A percentile compares a stretch with the other conserved stretches of the same genome.
phyloP scores from a whole-genome alignment of 37 sponge, comb jelly and placozoan species.

The Ephydatia muelleri region DNA sequence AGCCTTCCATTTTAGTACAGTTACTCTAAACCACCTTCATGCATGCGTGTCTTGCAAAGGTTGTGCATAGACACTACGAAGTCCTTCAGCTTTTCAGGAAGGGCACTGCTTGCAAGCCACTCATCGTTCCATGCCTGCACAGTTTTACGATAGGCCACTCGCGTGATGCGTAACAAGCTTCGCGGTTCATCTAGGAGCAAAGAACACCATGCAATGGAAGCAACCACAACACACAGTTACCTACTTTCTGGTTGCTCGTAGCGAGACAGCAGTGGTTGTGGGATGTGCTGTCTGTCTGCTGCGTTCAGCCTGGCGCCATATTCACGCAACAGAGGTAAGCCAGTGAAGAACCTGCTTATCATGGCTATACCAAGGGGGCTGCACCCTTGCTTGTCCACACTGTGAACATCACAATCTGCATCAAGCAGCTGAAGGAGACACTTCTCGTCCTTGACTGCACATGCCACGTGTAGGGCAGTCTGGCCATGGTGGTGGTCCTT shows the following conservation, averaged over 20 bases:
- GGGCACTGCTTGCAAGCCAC: neutral
- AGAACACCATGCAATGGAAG: neutral
- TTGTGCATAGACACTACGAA: neutral
- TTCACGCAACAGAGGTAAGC: constrained; percentile 58
- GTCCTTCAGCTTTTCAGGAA: neutral
- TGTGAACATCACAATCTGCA: constrained; percentile 22
- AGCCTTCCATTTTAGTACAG: neutral
- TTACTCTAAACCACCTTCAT: neutral
- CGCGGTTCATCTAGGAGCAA: neutral
- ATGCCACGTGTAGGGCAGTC: constrained; percentile 64
- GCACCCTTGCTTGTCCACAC: constrained; percentile 17
- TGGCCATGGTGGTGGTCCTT: constrained; percentile 48
- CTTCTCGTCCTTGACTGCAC: constrained; percentile 39
- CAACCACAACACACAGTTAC: too few relatives aligned
- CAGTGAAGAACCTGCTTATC: constrained; percentile 48
- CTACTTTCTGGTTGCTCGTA: neutral
- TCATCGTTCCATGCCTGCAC: neutral
- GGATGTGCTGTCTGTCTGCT: neutral
- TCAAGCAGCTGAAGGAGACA: constrained; percentile 61
- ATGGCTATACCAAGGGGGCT: constrained; percentile 72
- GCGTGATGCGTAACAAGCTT: neutral
- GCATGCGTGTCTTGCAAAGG: neutral
- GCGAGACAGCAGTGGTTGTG: neutral
- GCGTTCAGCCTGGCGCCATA: constrained; percentile 59
- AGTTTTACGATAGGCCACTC: neutral